Evolutionary conservation across 1,140 invertebrate species (phyloP), one percentile per base, ranked within the genome.

Genomic region (Drosophila takahashii): DNA sequence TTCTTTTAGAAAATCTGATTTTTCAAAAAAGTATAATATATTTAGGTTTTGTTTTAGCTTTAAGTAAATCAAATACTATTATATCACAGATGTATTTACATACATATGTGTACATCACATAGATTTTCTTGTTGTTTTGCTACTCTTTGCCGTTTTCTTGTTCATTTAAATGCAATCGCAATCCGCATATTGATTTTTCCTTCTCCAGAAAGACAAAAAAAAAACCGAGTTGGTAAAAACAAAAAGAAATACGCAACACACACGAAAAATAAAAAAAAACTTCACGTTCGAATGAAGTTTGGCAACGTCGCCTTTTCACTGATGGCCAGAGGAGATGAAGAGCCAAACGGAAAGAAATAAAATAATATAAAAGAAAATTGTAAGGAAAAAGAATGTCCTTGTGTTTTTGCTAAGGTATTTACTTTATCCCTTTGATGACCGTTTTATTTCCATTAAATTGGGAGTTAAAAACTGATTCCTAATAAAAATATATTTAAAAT

Each of bases 101-200:
- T 8, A 4, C 6, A 39, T 39, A 15, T 39, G 4, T 26, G 1
- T 6, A 3, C 7, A 3, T 5, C 15, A 11, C 37, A 13, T 65
- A 34, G 59, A 58, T 26, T 57, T 57, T 27, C 41, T 57, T 37
- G 26, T 42, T 62, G 6, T 16, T 27, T 52, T 37, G 16, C 26
- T 39, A 11, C 50, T 32, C 10, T 13, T 34, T 54, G 36, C 22
- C 44, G 27, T 32, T 70, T 54, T 50, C 18, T 45, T 59, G 45
- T 61, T 74, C 65, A 84, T 77, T 85, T 77, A 77, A 85, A 85
- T 83, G 76, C 80, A 79, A 62, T 85, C 72, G 73, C 79, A 65
- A 59, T 47, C 36, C 66, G 79, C 67, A 56, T 84, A 84, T 84
- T 85, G 81, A 85, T 84, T 84, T 84, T 84, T 79, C 48, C 70